Conservation (phyloP, 2,888 invertebrate species). For the Cataglyphis rosenhaueri region DNA sequence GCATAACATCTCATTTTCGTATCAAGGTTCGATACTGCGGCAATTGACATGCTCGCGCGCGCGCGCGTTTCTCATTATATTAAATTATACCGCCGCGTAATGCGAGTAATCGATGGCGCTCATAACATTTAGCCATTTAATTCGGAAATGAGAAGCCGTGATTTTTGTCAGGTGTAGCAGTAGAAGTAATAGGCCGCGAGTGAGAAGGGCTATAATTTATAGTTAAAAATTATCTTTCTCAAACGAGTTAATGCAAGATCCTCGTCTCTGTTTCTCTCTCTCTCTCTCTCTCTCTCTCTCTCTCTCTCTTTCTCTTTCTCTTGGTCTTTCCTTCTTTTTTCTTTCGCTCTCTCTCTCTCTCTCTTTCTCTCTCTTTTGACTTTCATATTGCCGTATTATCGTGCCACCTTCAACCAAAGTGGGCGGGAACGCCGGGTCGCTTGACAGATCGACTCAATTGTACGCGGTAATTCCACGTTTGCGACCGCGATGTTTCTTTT, state of each 20-base stretch:
- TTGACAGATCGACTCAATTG: constrained; percentile 57
- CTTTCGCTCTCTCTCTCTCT: background rate
- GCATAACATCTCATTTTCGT: constrained; percentile 50
- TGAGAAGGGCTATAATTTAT: constrained; percentile 38
- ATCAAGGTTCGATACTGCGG: constrained; percentile 26
- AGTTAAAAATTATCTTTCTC: constrained; percentile 48
- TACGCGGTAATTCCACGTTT: constrained; percentile 50
- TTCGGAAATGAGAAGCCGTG: constrained; percentile 49
- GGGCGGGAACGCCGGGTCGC: constrained; percentile 46
- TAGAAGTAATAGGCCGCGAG: constrained; percentile 44
- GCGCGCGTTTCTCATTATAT: constrained; percentile 51
- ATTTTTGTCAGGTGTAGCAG: constrained; percentile 53
- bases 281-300: background rate
- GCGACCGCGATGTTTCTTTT: constrained; percentile 52
- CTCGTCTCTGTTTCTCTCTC: constrained; percentile 37
- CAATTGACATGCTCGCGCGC: constrained; percentile 46
- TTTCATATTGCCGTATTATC: constrained; percentile 44
- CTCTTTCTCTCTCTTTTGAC: constrained; percentile 3
- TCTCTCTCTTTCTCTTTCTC: background rate
- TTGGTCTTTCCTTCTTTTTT: too few species aligned
- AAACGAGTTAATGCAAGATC: constrained; percentile 45
- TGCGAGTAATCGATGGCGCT: constrained; percentile 54
- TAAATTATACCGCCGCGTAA: constrained; percentile 51
- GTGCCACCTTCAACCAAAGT: constrained; percentile 49
- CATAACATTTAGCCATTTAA: constrained; percentile 53